These are phyloP conservation scores for Chymomyza fuscimana DNA, from an alignment of 2,888 invertebrate species.

Conservation along the genomic window DNA sequence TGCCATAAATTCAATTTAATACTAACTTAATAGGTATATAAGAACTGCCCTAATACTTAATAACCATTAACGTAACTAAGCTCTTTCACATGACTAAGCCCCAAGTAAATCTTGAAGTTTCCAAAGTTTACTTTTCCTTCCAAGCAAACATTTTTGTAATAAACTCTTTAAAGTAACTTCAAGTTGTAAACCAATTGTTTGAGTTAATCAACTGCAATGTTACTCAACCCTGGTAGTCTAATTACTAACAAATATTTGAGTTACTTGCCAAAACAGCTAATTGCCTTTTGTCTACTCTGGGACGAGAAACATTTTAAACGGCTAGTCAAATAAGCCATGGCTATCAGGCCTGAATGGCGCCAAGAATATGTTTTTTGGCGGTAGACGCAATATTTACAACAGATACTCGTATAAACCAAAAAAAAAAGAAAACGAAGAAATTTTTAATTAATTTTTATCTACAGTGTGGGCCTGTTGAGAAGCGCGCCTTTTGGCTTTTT, in stretches of 20 bases:
- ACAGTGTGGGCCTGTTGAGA: conserved; percentile 6
- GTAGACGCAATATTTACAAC: conserved; percentile 3
- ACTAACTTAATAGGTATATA: too few relatives aligned
- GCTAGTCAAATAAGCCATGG: background rate
- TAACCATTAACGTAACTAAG: too few relatives aligned
- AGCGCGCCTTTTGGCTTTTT: conserved; percentile 44
- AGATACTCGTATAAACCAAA: background rate
- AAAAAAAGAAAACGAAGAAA: conserved; percentile 12
- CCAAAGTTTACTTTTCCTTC: background rate
- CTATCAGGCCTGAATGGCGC: background rate
- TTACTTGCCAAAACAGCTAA: background rate
- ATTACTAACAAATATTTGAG: conserved; percentile 5
- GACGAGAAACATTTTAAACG: background rate
- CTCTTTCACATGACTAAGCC: too few relatives aligned
- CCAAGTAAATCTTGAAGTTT: too few relatives aligned
- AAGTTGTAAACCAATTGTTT: background rate
- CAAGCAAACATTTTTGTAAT: background rate
- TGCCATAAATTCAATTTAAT: too few relatives aligned
- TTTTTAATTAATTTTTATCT: conserved; percentile 67
- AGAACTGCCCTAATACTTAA: too few relatives aligned
- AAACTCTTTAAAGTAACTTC: background rate
- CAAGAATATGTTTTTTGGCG: conserved; percentile 9
- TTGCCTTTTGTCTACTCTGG: background rate
- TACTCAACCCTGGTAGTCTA: background rate
- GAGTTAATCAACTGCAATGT: background rate